Evolutionary conservation across 2,797 vertebrate genomes (phyloP).

Genomic region (Cynopterus sphinx): DNA sequence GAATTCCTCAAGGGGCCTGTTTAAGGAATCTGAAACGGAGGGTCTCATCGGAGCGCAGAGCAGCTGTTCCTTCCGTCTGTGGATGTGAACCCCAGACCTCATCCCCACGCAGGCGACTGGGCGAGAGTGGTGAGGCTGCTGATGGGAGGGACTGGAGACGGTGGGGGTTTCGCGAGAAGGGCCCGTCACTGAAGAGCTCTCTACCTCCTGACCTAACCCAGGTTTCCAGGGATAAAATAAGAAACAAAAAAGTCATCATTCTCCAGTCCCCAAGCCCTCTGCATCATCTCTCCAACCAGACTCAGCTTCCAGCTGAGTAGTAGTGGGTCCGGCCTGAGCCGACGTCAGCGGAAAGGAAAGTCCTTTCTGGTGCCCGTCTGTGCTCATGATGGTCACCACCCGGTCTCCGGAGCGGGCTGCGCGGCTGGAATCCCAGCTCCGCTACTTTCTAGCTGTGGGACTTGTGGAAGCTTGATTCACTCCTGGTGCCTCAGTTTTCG

Average conservation of each 20-base stretch:
- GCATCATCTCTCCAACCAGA: background rate
- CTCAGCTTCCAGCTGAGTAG: background rate
- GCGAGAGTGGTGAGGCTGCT: background rate
- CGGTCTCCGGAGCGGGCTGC: accelerated
- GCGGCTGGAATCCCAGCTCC: background rate
- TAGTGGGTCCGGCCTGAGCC: background rate
- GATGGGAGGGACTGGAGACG: background rate
- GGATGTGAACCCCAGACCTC: background rate
- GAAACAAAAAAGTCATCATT: background rate
- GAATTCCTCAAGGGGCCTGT: background rate
- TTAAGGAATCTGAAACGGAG: background rate
- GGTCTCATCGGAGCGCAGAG: background rate
- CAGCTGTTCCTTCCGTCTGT: background rate
- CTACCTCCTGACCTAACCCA: background rate
- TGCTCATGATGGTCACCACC: accelerated
- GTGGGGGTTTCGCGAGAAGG: background rate
- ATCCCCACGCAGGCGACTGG: background rate
- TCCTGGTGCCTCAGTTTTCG: background rate
- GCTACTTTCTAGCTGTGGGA: background rate
- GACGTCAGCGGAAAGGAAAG: accelerated
- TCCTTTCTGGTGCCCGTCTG: background rate
- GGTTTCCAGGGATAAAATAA: background rate
- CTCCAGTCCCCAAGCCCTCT: background rate
- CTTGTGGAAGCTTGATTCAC: background rate
- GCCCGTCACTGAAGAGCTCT: background rate